Evolutionary conservation across 2,888 invertebrate species (phyloP), one percentile per base, ranked within the genome.

Genomic region (Agonopterix alstromeriana): DNA sequence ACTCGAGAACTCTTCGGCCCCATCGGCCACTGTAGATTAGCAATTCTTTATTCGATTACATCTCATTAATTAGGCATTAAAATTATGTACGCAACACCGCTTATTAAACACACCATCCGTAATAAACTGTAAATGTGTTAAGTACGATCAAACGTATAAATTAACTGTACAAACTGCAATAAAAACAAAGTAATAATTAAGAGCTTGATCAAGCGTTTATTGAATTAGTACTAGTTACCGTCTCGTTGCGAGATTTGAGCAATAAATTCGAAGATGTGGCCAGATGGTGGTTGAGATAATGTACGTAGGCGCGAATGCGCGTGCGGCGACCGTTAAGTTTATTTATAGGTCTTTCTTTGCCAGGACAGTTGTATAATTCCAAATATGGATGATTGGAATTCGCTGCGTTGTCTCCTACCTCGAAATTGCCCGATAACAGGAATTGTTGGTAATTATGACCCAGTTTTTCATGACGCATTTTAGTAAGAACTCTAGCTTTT

Each of bases 221-320:
- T 82, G 70, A 82, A 85, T 86, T 82, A 85, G 78, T 81, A 73
- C 76, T 71, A 73, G 71, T 83, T 79, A 77, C 62, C 70, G 66
- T 68, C 74, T 76, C 83, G 77, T 83, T 83, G 81, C 64, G 73
- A 77, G 83, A 86, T 83, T 84, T 77, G 78, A 73, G 78, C 74
- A 59, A 72, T 77, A 72, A 77, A 79, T 72, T 74, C 57, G 38
- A 42, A 42, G 8, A 42, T 11, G 42, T 42, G 58, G 62, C 63
- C 76, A 76, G 74, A 77, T 77, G 77, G 61, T 65, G 57, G 55
- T 51, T 50, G 51, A 50, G 38, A 38, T 38, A 38, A 53, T 48
- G 48, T 27, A 27, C 27, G 27, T 49, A 53, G 59, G 45, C 42
- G 45, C 14, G 12, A 48, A 42, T 14, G 40, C 40, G 45, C 11